A percentile compares a stretch with the other conserved stretches of the same genome.
Conservation (phyloP, 1,140 invertebrate species). For the Lasioglossum baleicum region DNA sequence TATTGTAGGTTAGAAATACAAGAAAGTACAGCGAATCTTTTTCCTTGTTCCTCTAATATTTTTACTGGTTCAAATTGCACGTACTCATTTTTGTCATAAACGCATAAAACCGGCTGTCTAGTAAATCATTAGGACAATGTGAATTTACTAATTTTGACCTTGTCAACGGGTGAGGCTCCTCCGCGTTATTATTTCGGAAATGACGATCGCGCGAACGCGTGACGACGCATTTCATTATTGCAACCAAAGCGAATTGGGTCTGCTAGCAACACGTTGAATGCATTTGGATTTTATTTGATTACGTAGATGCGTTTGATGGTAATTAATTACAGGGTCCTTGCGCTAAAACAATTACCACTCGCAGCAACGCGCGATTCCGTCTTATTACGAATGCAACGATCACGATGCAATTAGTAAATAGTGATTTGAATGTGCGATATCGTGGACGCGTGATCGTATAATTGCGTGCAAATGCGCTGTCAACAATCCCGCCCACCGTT, state of each 20-base stretch:
- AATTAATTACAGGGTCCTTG: background rate
- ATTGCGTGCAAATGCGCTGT: background rate
- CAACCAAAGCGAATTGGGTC: background rate
- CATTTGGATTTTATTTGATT: constrained; percentile 6
- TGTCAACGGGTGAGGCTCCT: too few relatives aligned
- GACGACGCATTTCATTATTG: background rate
- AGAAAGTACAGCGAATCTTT: too few relatives aligned
- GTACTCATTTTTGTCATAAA: too few relatives aligned
- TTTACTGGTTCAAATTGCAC: too few relatives aligned
- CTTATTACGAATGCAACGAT: background rate
- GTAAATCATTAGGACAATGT: too few relatives aligned
- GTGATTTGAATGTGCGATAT: background rate
- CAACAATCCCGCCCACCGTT: background rate
- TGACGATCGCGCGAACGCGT: background rate
- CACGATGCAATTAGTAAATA: background rate
- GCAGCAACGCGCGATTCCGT: background rate
- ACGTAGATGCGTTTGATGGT: background rate
- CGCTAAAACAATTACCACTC: background rate
- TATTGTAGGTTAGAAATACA: too few relatives aligned
- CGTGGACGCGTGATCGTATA: background rate
- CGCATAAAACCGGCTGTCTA: too few relatives aligned
- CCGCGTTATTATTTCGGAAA: background rate
- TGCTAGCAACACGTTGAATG: background rate
- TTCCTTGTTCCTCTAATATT: too few relatives aligned
- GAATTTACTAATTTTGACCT: too few relatives aligned